A percentile compares a stretch with the other conserved stretches of the same genome.
Evolutionary conservation across 2,888 invertebrate genomes (phyloP).

Genomic region (Nomada fucata): DNA sequence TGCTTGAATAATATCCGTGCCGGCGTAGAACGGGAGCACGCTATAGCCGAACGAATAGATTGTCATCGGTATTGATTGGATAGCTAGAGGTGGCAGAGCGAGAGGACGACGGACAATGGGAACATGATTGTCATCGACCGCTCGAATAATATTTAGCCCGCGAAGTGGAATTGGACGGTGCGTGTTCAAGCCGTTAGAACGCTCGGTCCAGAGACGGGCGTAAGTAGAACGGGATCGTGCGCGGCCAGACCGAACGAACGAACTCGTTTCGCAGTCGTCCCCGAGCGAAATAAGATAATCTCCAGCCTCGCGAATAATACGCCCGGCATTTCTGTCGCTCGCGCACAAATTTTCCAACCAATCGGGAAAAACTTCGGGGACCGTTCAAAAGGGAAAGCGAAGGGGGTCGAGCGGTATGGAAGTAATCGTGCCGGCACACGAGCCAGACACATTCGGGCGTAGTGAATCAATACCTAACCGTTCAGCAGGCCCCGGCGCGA

Average conservation of each 20-base stretch:
- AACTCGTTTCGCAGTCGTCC: not conserved
- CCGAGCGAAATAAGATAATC: not conserved
- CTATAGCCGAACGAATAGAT: not conserved
- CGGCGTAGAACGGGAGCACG: no score
- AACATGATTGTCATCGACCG: not conserved
- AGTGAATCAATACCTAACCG: conserved; percentile 51
- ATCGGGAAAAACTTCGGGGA: not conserved
- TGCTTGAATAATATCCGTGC: not conserved
- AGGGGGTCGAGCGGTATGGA: not conserved
- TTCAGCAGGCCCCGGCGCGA: conserved; percentile 23
- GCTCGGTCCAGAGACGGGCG: no score
- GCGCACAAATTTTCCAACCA: no score
- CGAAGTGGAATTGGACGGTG: not conserved
- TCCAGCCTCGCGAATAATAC: no score
- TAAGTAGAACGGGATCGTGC: not conserved
- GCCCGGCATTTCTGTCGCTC: no score
- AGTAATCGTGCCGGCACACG: not conserved
- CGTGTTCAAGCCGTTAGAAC: not conserved
- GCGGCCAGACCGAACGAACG: no score
- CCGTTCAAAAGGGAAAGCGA: not conserved
- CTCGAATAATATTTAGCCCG: not conserved
- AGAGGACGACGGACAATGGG: not conserved
- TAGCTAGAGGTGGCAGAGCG: not conserved
- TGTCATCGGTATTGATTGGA: not conserved
- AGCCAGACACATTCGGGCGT: conserved; percentile 8